Conservation (phyloP, 1,140 invertebrate species). For the Dreissena polymorpha region DNA sequence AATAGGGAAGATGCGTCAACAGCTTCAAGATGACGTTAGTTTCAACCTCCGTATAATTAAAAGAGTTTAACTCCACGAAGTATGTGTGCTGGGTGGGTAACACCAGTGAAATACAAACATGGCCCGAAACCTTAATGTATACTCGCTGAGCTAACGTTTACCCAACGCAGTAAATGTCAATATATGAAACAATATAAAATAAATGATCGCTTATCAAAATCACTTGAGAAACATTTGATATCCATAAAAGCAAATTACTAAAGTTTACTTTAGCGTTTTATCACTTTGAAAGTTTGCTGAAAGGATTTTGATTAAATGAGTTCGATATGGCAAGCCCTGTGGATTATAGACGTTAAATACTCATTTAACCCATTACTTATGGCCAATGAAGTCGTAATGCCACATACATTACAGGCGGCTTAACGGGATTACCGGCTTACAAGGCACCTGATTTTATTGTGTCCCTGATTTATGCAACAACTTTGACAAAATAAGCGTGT, state of each 20-base stretch:
- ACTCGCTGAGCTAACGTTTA: slow-evolving; percentile 3
- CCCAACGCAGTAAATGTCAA: slow-evolving; percentile 26
- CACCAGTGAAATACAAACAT: no score
- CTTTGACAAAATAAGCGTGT: no score
- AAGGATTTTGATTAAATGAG: slow-evolving; percentile 20
- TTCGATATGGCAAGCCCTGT: slow-evolving; percentile 5
- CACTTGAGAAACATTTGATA: slow-evolving; percentile 13
- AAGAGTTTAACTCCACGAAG: no score
- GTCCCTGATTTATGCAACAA: no score
- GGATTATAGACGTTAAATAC: slow-evolving; percentile 23
- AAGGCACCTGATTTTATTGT: neutral
- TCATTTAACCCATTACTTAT: neutral
- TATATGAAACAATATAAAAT: slow-evolving; percentile 38
- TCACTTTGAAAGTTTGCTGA: neutral
- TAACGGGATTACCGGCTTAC: neutral
- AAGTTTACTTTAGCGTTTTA: slow-evolving; percentile 42
- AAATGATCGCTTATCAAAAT: slow-evolving; percentile 43
- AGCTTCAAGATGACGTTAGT: no score
- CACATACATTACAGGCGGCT: neutral
- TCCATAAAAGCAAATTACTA: slow-evolving; percentile 42
- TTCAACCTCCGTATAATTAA: no score
- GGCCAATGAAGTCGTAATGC: neutral
- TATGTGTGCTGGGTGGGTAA: no score
- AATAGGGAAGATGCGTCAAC: no score
- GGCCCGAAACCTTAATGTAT: neutral